Evolutionary conservation across 2,888 invertebrate species (phyloP).

Genomic region (Amorpha juglandis): DNA sequence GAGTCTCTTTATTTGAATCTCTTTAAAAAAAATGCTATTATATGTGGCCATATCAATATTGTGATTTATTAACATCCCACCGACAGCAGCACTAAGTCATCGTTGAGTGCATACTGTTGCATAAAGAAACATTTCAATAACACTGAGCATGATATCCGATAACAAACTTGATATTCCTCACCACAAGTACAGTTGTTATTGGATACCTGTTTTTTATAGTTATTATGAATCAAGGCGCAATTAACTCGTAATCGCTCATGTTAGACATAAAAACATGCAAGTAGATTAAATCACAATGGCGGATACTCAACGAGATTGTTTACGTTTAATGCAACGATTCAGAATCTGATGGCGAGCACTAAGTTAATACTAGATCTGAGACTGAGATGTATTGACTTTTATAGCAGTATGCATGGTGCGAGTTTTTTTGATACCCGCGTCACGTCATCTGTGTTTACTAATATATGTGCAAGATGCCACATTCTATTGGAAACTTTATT

Average conservation of each 20-base stretch:
- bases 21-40: too few relatives aligned
- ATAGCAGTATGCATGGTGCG: too few relatives aligned
- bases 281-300: background rate
- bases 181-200: background rate
- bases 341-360: too few relatives aligned
- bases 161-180: background rate
- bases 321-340: background rate
- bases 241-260: background rate
- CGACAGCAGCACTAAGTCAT: background rate
- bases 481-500: too few relatives aligned
- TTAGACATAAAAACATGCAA: background rate
- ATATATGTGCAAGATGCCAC: too few relatives aligned
- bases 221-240: slow-evolving; percentile 18
- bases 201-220: background rate
- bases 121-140: background rate
- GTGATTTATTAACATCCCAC: background rate
- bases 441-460: too few relatives aligned
- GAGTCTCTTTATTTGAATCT: too few relatives aligned
- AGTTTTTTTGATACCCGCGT: too few relatives aligned
- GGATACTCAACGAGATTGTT: background rate
- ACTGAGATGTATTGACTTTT: too few relatives aligned
- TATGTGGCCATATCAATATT: too few relatives aligned
- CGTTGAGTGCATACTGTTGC: background rate
- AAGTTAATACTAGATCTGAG: too few relatives aligned
- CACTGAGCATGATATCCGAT: background rate